phyloP scores from a whole-genome alignment of 2,888 invertebrate genomes.

The Tinea semifulvella region DNA sequence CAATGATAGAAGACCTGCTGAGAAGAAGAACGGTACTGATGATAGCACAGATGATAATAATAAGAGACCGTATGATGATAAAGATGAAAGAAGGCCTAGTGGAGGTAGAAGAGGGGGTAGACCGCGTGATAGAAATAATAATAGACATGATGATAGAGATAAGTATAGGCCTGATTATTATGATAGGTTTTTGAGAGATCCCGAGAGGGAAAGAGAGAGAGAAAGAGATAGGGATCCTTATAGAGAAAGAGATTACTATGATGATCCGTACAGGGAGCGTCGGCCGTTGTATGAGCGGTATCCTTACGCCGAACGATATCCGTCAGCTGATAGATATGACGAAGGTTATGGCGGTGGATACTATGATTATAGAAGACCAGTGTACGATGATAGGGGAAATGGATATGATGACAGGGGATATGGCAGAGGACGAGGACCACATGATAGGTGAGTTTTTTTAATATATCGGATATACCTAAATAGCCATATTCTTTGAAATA shows the following conservation, averaged over 20 bases:
- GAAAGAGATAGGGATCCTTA: slow-evolving; percentile 32
- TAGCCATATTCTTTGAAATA: too few relatives aligned
- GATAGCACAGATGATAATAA: slow-evolving; percentile 32
- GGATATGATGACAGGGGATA: slow-evolving; percentile 38
- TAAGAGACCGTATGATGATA: slow-evolving; percentile 35
- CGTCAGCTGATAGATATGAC: slow-evolving; percentile 26
- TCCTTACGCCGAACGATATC: slow-evolving; percentile 24
- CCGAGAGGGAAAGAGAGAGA: slow-evolving; percentile 42
- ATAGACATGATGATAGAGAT: slow-evolving; percentile 45
- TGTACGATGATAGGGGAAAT: slow-evolving; percentile 30
- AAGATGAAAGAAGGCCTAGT: slow-evolving; percentile 28
- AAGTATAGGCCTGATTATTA: slow-evolving; percentile 54
- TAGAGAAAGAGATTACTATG: slow-evolving; percentile 28
- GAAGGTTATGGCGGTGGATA: slow-evolving; percentile 27
- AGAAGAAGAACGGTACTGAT: slow-evolving; percentile 39
- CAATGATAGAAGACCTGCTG: slow-evolving; percentile 29
- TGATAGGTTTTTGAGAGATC: slow-evolving; percentile 49
- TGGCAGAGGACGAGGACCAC: slow-evolving; percentile 54
- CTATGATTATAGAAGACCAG: slow-evolving; percentile 35
- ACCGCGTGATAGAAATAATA: slow-evolving; percentile 28
- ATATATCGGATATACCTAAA: background rate
- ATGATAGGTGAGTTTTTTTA: slow-evolving; percentile 45
- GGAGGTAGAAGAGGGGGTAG: slow-evolving; percentile 31
- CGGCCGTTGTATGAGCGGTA: slow-evolving; percentile 43
- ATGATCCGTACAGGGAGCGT: slow-evolving; percentile 39